Conservation (phyloP, 1,140 invertebrate genomes). For the Drosophila novamexicana region DNA sequence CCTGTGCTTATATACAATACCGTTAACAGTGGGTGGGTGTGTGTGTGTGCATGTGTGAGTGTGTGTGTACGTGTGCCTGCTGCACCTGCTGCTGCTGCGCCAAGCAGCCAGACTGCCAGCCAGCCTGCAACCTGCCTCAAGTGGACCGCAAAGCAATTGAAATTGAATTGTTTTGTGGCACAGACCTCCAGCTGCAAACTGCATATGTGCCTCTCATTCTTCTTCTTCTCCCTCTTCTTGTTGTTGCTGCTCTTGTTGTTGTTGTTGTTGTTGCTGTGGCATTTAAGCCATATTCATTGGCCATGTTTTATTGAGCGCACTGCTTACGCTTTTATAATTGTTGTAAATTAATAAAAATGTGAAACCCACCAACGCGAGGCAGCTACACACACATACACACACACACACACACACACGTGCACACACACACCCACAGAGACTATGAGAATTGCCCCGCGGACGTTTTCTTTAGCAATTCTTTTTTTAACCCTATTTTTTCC, state of each 20-base stretch:
- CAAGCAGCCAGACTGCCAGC: too few relatives aligned
- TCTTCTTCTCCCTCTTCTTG: neutral
- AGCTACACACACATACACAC: slow-evolving; percentile 24
- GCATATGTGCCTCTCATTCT: slow-evolving; percentile 18
- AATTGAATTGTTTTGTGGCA: slow-evolving; percentile 80
- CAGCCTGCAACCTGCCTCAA: slow-evolving; percentile 51
- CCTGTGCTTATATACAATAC: slow-evolving; percentile 74
- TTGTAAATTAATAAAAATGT: slow-evolving; percentile 74
- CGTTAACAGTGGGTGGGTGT: slow-evolving; percentile 64
- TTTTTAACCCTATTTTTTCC: slow-evolving; percentile 60
- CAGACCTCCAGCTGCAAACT: slow-evolving; percentile 46
- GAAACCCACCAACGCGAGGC: slow-evolving; percentile 25
- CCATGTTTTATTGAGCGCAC: slow-evolving; percentile 75
- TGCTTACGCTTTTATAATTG: slow-evolving; percentile 79
- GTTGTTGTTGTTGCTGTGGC: slow-evolving; percentile 30
- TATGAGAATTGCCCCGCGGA: slow-evolving; percentile 59
- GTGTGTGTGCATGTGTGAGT: slow-evolving; percentile 23
- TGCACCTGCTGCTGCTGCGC: slow-evolving; percentile 61
- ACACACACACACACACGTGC: slow-evolving; percentile 11
- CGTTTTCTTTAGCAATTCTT: slow-evolving; percentile 77
- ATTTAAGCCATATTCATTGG: slow-evolving; percentile 66
- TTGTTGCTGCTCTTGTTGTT: slow-evolving; percentile 52
- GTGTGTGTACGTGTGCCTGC: slow-evolving; percentile 44
- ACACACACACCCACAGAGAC: neutral
- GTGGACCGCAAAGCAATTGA: slow-evolving; percentile 80